Evolutionary conservation across 2,797 vertebrate genomes (phyloP).

Genomic region (Muraenolepis orangiensis): DNA sequence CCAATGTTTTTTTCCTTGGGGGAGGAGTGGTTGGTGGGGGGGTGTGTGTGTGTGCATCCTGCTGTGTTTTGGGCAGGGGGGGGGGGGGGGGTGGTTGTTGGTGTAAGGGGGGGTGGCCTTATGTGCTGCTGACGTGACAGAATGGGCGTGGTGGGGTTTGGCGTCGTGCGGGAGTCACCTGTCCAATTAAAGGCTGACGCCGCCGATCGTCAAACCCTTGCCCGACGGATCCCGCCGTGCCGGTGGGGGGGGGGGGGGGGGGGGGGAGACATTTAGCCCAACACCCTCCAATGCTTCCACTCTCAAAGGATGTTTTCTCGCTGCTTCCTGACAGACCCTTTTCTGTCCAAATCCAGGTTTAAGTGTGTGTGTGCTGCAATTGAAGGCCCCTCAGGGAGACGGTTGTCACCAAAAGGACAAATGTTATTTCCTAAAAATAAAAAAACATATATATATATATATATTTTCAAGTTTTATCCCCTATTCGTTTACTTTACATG

Average conservation of each 20-base stretch:
- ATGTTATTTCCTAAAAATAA: constrained; percentile 44
- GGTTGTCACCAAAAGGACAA: constrained; percentile 62
- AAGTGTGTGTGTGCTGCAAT: constrained; percentile 64
- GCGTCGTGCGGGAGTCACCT: constrained; percentile 71
- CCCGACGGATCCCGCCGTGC: constrained; percentile 53
- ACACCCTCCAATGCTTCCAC: constrained; percentile 52
- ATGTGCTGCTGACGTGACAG: constrained; percentile 60
- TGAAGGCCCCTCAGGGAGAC: constrained; percentile 53
- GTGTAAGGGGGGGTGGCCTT: constrained; percentile 15
- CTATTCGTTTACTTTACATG: too few species aligned
- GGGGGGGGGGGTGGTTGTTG: constrained; percentile 20
- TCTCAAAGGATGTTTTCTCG: constrained; percentile 51
- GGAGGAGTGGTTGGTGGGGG: background rate
- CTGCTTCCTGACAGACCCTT: constrained; percentile 65
- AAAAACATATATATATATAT: too few species aligned
- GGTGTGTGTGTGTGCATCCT: too few species aligned
- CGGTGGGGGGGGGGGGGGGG: too few species aligned
- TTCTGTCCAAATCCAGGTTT: constrained; percentile 67
- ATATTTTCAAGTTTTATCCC: too few species aligned
- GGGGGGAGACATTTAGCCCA: constrained; percentile 61
- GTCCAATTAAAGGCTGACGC: constrained; percentile 71
- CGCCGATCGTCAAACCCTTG: constrained; percentile 64
- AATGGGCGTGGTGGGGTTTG: constrained; percentile 62
- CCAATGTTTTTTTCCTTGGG: background rate
- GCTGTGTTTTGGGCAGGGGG: background rate